Percentiles rank a stretch among this genome's conserved stretches.
Conservation (phyloP, 2,113 vertebrate genomes). For the Picathartes gymnocephalus region DNA sequence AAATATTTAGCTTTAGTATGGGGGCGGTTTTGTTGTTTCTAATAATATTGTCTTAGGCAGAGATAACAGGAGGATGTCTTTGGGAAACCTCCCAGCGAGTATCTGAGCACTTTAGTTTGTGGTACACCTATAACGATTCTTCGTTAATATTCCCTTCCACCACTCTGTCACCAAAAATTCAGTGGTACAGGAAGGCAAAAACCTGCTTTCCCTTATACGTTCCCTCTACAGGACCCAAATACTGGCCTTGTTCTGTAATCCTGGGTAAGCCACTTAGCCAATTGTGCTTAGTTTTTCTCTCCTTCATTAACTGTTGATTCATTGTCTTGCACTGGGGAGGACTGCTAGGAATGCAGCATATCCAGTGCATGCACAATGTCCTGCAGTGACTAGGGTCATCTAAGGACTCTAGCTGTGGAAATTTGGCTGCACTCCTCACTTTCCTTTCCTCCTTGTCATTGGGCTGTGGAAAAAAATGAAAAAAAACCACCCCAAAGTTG, state of each 20-base stretch:
- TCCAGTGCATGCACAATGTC: neutral
- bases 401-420: neutral
- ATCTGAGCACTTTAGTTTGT: neutral
- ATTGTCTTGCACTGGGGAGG: neutral
- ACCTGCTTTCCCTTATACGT: neutral
- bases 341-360: neutral
- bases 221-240: neutral
- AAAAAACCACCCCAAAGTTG: neutral
- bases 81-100: neutral
- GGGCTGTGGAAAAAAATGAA: neutral
- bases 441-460: neutral
- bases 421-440: neutral
- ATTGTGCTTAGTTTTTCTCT: neutral
- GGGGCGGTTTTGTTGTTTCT: constrained; percentile 3
- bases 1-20: neutral
- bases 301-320: neutral
- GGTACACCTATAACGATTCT: accelerated
- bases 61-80: neutral
- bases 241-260: neutral
- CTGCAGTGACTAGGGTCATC: neutral
- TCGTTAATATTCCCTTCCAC: neutral
- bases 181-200: neutral
- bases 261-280: neutral
- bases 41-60: neutral
- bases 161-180: neutral